Conservation (phyloP, 1,140 invertebrate genomes). For the Hylyphantes graminicola region DNA sequence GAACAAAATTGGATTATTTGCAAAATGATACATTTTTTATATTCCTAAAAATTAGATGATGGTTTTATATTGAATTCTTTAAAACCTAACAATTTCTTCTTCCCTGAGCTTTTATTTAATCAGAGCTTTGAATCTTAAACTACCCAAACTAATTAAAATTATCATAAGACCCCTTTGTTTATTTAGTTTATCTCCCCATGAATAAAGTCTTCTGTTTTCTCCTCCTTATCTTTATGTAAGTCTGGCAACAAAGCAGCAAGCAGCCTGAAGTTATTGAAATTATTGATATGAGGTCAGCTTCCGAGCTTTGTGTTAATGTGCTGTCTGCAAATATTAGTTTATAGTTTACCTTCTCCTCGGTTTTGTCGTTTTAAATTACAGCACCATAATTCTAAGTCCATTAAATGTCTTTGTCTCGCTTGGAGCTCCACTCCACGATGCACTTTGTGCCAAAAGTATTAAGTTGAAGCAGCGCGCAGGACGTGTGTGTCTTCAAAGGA, state of each 20-base stretch:
- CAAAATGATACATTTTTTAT: too few relatives aligned
- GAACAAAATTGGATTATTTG: too few relatives aligned
- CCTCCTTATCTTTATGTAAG: slow-evolving; percentile 6
- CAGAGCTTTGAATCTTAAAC: neutral
- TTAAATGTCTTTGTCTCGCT: slow-evolving; percentile 12
- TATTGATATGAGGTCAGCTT: slow-evolving; percentile 59
- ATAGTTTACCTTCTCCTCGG: slow-evolving; percentile 28
- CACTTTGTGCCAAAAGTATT: slow-evolving; percentile 28
- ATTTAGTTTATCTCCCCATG: slow-evolving; percentile 2
- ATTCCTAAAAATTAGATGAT: too few relatives aligned
- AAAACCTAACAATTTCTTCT: too few relatives aligned
- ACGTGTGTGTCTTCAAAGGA: slow-evolving; percentile 55
- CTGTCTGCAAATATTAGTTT: slow-evolving; percentile 45
- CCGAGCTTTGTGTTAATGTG: slow-evolving; percentile 40
- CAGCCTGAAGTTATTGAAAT: slow-evolving; percentile 54
- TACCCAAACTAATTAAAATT: neutral
- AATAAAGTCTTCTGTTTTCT: slow-evolving; percentile 28
- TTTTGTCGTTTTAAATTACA: slow-evolving; percentile 38
- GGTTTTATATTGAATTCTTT: too few relatives aligned
- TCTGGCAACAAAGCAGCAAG: slow-evolving; percentile 27
- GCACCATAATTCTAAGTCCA: neutral
- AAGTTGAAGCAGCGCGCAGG: slow-evolving; percentile 41
- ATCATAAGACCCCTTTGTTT: neutral
- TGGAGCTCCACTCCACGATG: neutral
- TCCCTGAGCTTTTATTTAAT: neutral